Percentiles rank a stretch among this genome's conserved stretches.
These are phyloP conservation scores for Bubo scandiacus DNA, from an alignment of 2,113 vertebrate genomes.

Conservation along the genomic window DNA sequence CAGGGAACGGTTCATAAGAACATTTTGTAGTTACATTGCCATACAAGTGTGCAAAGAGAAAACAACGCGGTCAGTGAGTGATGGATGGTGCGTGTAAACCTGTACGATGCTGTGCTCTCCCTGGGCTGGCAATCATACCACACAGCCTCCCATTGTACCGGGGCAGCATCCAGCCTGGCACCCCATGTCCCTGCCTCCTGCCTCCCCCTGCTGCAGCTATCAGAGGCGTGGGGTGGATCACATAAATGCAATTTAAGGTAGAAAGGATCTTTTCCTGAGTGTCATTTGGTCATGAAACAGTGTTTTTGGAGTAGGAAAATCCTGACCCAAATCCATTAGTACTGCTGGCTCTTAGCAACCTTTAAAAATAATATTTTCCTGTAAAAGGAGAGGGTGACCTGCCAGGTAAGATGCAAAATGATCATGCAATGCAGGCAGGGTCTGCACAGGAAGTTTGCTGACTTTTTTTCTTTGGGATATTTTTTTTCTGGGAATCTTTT, in stretches of 20 bases:
- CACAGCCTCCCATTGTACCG: rapidly evolving
- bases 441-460: background rate
- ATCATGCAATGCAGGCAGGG: rapidly evolving
- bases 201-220: rapidly evolving
- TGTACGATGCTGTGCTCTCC: background rate
- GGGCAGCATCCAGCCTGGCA: background rate
- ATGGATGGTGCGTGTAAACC: background rate
- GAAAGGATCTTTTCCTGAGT: background rate
- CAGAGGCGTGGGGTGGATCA: rapidly evolving
- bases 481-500: background rate
- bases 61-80: background rate
- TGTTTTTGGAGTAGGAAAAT: background rate
- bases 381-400: background rate
- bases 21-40: background rate
- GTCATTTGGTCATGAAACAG: background rate
- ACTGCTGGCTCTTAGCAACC: background rate
- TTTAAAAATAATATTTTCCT: background rate
- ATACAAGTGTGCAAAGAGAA: constrained; percentile 5
- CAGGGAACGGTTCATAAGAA: background rate
- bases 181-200: background rate
- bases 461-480: background rate
- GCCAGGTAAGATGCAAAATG: background rate
- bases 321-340: background rate
- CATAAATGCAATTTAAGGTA: background rate
- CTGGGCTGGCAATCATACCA: background rate